Evolutionary conservation across 2,888 invertebrate species (phyloP).

Genomic region (Pseudoips prasinana): DNA sequence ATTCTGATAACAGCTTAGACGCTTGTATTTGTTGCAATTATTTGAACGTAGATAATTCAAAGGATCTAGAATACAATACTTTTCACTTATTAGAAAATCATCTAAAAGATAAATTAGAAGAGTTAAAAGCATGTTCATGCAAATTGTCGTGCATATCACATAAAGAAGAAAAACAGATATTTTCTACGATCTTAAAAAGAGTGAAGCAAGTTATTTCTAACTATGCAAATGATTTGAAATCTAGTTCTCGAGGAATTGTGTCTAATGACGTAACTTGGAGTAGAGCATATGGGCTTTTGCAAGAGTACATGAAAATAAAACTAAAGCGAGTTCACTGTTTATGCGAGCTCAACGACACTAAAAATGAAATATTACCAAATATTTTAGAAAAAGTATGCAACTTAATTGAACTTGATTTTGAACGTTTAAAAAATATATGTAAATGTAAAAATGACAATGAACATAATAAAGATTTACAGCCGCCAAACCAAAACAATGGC

Average conservation of each 20-base stretch:
- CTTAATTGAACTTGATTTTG: constrained; percentile 67
- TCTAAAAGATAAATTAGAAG: constrained; percentile 54
- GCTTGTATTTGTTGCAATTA: constrained; percentile 55
- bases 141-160: constrained; percentile 44
- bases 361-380: constrained; percentile 43
- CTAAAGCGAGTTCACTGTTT: constrained; percentile 59
- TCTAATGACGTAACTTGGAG: constrained; percentile 56
- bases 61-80: constrained; percentile 64
- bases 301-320: constrained; percentile 72
- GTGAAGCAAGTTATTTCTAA: constrained; percentile 61
- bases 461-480: no score
- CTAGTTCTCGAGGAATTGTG: constrained; percentile 41
- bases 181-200: constrained; percentile 48
- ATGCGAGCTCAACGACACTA: constrained; percentile 41
- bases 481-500: no score
- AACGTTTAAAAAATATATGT: constrained; percentile 55
- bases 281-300: constrained; percentile 61
- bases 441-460: constrained; percentile 32
- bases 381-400: constrained; percentile 56
- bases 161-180: constrained; percentile 55
- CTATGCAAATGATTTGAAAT: constrained; percentile 46
- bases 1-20: constrained; percentile 17
- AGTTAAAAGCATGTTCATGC: constrained; percentile 46
- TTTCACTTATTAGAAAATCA: constrained; percentile 64
- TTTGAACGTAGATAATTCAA: constrained; percentile 37